Conservation (phyloP, 2,113 vertebrate genomes). For the Psittacula cyanocephala region DNA sequence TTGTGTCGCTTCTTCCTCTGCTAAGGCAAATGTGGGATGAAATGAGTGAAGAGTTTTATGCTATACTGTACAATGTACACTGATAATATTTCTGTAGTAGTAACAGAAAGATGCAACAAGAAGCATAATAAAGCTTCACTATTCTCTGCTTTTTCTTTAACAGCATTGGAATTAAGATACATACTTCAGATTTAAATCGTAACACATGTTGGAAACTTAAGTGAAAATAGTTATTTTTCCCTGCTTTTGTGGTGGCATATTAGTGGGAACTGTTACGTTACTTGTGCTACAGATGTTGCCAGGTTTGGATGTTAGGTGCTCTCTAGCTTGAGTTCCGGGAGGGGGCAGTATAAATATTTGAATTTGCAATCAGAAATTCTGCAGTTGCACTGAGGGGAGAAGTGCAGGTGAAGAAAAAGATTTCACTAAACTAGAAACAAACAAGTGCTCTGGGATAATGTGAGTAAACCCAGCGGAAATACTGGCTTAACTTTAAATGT, state of each 20-base stretch:
- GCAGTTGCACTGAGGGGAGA: background rate
- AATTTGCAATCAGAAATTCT: background rate
- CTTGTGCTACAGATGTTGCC: background rate
- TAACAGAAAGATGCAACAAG: background rate
- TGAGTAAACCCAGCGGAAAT: background rate
- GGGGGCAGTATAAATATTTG: background rate
- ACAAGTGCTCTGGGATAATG: background rate
- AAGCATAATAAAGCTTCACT: background rate
- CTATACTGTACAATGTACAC: fast-evolving
- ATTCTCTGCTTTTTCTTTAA: background rate
- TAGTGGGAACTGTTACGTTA: background rate
- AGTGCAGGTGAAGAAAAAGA: background rate
- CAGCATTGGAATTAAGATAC: background rate
- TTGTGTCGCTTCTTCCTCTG: background rate
- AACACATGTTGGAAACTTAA: background rate
- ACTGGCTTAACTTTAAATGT: background rate
- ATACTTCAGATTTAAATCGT: background rate
- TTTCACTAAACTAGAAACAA: background rate
- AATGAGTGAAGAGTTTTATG: background rate
- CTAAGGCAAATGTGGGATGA: background rate
- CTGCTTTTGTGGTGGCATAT: background rate
- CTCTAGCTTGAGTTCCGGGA: background rate
- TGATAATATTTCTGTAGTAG: background rate
- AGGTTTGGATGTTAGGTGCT: background rate
- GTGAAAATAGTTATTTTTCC: background rate